Evolutionary conservation across 2,113 vertebrate species (phyloP), one percentile per base, ranked within the genome.

Genomic region (Austrofundulus limnaeus): DNA sequence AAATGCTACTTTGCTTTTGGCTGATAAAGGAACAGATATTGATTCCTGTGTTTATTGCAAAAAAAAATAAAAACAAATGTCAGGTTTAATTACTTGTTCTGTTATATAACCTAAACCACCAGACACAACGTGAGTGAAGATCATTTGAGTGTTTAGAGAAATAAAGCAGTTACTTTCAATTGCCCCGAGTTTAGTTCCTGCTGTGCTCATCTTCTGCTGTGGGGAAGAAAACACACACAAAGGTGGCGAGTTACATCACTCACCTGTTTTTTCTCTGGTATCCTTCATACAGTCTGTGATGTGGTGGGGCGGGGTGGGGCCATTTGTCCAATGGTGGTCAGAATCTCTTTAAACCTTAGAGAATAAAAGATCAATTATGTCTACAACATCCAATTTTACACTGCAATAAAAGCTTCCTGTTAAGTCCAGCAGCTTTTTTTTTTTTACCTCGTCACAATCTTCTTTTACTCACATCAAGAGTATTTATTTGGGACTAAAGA

Each of bases 131-230:
- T 9, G 43, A 65, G 61, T 21, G 38, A 56, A 46, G 50, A 75
- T 74, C 13, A 37, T 43, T 45, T 34, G 14, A 71, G 13, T 1
- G 37, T 38, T 56, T 25, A 37, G 28, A 52, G 48, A 70, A 59
- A 25, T 50, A 34, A 63, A 56, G 61, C 60, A 0, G 39, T 19
- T 43, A 5, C 11, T 52, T 66, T 63, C 54, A 61, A 76, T 76
- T 70, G 67, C 72, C 61, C 72, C 25, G 51, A 62, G 68, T 70
- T 77, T 70, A 60, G 52, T 67, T 76, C 61, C 53, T 2, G 50
- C 65, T 78, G 65, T 39, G 28, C 57, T 49, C 61, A 54, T 62
- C 51, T 61, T 61, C 51, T 53, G 71, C 77, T 71, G 41, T 46
- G 46, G 37, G 61, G 23, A 68, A 67, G 45, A 61, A 64, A 56